Evolutionary conservation across 2,797 vertebrate genomes (phyloP).

Genomic region (Sylvilagus floridanus): DNA sequence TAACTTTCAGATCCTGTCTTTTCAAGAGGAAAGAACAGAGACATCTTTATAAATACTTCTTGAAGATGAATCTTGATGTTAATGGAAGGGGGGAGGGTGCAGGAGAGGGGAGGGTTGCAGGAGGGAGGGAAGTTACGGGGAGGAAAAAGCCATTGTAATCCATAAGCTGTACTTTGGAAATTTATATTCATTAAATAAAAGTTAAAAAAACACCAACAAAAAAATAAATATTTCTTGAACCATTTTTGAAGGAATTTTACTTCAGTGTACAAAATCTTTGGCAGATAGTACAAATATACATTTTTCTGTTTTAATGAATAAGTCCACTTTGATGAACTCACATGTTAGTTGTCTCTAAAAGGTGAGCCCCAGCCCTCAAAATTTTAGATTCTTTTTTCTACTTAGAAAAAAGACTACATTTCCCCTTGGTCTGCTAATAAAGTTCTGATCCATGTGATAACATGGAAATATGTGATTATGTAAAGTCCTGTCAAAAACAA

Average conservation of each 20-base stretch:
- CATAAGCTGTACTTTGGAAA: no score
- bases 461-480: not conserved
- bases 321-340: not conserved
- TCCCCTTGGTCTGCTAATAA: not conserved
- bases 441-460: not conserved
- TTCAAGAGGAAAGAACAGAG: not conserved
- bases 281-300: not conserved
- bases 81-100: no score
- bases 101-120: no score
- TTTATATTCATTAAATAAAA: no score
- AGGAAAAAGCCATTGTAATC: no score
- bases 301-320: not conserved
- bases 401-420: not conserved
- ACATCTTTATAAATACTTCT: not conserved
- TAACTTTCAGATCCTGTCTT: not conserved
- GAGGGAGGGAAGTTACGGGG: no score
- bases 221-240: not conserved
- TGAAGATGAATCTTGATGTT: not conserved
- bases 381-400: not conserved
- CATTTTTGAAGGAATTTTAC: not conserved
- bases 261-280: not conserved
- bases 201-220: no score
- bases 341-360: not conserved
- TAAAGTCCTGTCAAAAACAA: not conserved
- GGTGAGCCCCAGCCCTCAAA: not conserved